Evolutionary conservation across 2,113 vertebrate species (phyloP).

Genomic region (Mirounga angustirostris): DNA sequence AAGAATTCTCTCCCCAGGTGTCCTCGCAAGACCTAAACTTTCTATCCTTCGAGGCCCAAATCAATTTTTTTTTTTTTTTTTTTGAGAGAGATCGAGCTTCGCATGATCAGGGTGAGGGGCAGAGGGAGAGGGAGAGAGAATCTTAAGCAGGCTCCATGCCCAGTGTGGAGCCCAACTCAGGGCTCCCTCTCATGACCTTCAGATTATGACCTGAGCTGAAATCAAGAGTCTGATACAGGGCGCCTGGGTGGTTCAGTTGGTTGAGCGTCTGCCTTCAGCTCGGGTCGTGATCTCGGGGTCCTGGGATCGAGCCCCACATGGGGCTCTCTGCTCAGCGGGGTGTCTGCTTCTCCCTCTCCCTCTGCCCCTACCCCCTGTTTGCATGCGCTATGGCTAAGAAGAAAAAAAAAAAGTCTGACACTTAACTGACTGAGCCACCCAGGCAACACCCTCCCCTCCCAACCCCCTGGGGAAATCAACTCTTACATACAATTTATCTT

Average conservation of each 20-base stretch:
- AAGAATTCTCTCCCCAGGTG: neutral
- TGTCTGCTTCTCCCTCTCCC: too few relatives aligned
- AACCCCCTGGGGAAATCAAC: neutral
- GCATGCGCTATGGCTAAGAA: too few relatives aligned
- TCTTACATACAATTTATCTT: neutral
- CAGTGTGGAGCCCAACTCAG: neutral
- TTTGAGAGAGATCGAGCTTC: neutral
- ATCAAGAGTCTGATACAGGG: neutral
- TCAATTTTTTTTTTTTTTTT: neutral
- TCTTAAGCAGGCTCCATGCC: neutral
- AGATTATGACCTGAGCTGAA: neutral
- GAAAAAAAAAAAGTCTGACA: neutral
- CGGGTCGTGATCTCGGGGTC: too few relatives aligned
- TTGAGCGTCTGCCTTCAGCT: too few relatives aligned
- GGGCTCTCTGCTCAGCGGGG: too few relatives aligned
- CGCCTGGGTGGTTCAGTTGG: too few relatives aligned
- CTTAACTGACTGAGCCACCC: neutral
- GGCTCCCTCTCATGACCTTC: neutral
- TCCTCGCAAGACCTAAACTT: neutral
- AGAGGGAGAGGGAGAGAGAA: neutral
- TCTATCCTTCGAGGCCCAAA: neutral
- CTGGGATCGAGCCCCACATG: too few relatives aligned
- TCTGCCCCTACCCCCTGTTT: too few relatives aligned
- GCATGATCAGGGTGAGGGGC: too few relatives aligned
- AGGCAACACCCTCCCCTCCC: neutral